A percentile compares a stretch with the other conserved stretches of the same genome.
Conservation (phyloP, 2,888 invertebrate species). For the Tupiocoris notatus region DNA sequence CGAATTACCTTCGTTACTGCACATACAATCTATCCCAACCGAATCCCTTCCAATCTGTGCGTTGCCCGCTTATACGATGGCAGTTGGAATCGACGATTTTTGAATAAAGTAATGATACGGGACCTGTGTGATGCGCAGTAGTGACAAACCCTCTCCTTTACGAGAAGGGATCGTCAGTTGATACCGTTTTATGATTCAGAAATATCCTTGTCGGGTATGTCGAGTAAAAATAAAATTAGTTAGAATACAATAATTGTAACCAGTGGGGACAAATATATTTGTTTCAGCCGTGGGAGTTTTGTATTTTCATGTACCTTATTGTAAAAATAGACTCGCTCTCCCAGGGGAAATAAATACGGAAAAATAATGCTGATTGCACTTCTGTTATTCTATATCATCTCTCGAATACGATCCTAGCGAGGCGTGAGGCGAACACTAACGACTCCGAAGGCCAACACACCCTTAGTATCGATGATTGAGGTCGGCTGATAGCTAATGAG, state of each 20-base stretch:
- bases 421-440: neutral
- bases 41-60: neutral
- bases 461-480: neutral
- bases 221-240: too few species aligned
- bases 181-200: too few species aligned
- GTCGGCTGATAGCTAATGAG: neutral
- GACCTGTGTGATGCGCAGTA: too few species aligned
- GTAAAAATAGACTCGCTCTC: too few species aligned
- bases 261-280: too few species aligned
- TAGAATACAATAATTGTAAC: too few species aligned
- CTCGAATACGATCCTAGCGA: neutral
- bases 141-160: too few species aligned
- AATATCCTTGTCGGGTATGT: too few species aligned
- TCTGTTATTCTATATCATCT: neutral
- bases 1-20: conserved; percentile 34
- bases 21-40: conserved; percentile 12
- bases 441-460: neutral
- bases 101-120: neutral
- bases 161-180: too few species aligned
- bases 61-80: neutral
- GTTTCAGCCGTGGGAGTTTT: too few species aligned
- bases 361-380: neutral
- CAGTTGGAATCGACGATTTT: neutral
- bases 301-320: too few species aligned
- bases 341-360: neutral